Base-by-base conservation (phyloP, 2,797 vertebrate species). In the Rhinogobio ventralis region DNA sequence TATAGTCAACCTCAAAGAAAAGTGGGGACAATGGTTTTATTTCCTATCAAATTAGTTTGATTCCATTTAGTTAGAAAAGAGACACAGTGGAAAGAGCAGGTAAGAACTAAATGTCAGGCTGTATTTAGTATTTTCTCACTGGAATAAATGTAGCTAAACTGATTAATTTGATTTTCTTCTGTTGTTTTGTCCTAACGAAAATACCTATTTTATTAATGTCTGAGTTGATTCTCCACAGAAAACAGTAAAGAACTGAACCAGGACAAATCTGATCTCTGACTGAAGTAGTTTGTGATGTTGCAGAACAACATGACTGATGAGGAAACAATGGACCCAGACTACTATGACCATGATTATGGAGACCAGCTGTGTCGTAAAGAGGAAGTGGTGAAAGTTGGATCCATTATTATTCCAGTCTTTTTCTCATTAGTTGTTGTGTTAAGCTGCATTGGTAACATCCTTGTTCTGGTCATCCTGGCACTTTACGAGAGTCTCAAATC, bases 381-480 rank as follows among this genome's bases (percentile, higher is more conserved):
- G 1, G 14, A 9, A 0, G 64, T 86, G 7, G 80, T 20, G 9
- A 83, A 55, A 25, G 2, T 81, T 0, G 82, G 83, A 74, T 72
- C 87, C 20, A 51, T 88, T 28, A 0, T 71, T 0, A 23, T 86
- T 17, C 87, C 87, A 0, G 0, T 95, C 66, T 91, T 97, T 82
- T 96, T 97, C 87, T 92, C 86, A 2, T 15, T 96, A 11, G 95
- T 94, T 49, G 95, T 96, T 68, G 4, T 94, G 1, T 91, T 99
- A 84, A 98, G 97, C 88, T 91, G 97, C 36, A 69, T 92, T 0
- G 98, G 98, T 74, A 99, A 99, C 88, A 89, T 92, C 67, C 93
- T 98, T 0, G 97, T 98, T 60, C 87, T 99, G n/a, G 94, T 96
- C 53, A 95, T 98, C 76, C 89, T 99, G 66, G 88, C 91, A 25